phyloP scores from a whole-genome alignment of 2,113 vertebrate genomes.

The Donacobius atricapilla region DNA sequence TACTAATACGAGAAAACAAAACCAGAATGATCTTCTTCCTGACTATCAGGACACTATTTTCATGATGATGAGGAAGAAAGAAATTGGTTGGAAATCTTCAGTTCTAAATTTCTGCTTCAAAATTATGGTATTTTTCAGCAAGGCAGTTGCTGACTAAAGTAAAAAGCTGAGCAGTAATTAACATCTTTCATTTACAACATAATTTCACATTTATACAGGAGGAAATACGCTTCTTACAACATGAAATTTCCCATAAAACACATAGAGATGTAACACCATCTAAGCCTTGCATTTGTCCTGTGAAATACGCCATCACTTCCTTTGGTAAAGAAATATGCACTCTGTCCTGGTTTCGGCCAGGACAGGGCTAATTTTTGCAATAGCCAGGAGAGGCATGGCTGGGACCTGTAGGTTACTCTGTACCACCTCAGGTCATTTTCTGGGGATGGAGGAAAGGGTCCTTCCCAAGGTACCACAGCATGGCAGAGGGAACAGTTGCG shows the following conservation, averaged over 20 bases:
- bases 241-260: neutral
- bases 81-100: neutral
- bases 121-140: conserved; percentile 14
- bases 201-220: neutral
- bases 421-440: neutral
- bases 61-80: neutral
- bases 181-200: conserved; percentile 28
- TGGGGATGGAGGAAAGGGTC: neutral
- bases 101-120: conserved; percentile 5
- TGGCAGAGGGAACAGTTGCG: neutral
- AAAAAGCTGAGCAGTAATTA: conserved; percentile 31
- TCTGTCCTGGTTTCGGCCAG: neutral
- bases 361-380: neutral
- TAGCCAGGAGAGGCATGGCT: neutral
- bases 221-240: neutral
- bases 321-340: neutral
- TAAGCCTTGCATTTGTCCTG: neutral
- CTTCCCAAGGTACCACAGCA: too few species aligned
- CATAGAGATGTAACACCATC: neutral
- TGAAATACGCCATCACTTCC: neutral
- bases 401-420: neutral
- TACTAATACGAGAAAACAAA: neutral
- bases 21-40: neutral
- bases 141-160: neutral
- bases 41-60: neutral